phyloP scores from a whole-genome alignment of 2,797 vertebrate genomes.

The Novumbra hubbsi region DNA sequence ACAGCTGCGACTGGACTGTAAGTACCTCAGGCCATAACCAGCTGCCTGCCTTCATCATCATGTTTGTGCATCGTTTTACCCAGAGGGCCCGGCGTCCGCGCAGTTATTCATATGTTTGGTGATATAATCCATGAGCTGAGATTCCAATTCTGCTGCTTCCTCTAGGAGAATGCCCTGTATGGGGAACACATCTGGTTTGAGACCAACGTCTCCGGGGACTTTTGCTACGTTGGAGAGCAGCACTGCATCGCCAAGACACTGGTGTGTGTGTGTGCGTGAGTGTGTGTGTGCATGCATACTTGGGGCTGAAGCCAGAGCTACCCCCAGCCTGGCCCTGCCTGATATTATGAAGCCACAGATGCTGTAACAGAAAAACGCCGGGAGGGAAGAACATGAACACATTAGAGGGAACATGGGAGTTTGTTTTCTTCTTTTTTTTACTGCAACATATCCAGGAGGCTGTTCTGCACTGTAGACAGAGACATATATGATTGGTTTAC shows the following conservation, averaged over 20 bases:
- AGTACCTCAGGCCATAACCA: constrained; percentile 60
- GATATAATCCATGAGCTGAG: not conserved
- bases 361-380: not conserved
- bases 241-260: constrained; percentile 89
- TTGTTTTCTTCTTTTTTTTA: not conserved
- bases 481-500: no score
- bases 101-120: not conserved
- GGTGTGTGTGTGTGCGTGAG: constrained; percentile 69
- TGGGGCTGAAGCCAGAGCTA: not conserved
- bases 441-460: not conserved
- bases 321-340: not conserved
- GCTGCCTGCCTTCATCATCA: not conserved
- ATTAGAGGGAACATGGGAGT: not conserved
- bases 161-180: constrained; percentile 85
- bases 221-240: constrained; percentile 93
- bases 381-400: not conserved
- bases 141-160: constrained; percentile 17
- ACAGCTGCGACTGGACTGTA: constrained; percentile 91
- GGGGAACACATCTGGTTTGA: constrained; percentile 97
- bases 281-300: not conserved
- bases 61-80: not conserved
- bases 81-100: not conserved
- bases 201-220: constrained; percentile 90
- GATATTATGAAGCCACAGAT: not conserved
- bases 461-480: no score